These are phyloP conservation scores for Cosmopolites sordidus DNA, from an alignment of 2,888 invertebrate species.

Conservation along the genomic window DNA sequence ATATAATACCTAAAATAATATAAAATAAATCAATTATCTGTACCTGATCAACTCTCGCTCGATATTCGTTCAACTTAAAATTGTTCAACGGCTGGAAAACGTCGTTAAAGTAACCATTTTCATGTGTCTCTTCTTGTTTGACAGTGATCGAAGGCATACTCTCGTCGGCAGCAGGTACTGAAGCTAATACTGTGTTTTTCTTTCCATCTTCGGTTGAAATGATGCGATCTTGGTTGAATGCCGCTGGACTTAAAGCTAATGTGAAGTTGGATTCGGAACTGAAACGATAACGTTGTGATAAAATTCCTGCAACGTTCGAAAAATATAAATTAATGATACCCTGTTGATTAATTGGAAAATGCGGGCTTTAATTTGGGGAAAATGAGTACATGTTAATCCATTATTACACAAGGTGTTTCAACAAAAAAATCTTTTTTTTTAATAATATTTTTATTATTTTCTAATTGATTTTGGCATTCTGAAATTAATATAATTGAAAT, in stretches of 20 bases:
- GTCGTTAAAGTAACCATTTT: slow-evolving; percentile 11
- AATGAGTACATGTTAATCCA: too few relatives aligned
- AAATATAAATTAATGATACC: too few relatives aligned
- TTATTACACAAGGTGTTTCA: too few relatives aligned
- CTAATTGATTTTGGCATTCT: too few relatives aligned
- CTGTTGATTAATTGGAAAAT: too few relatives aligned
- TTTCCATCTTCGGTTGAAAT: neutral
- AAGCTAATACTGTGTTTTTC: neutral
- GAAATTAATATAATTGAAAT: too few relatives aligned
- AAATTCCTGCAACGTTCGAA: too few relatives aligned
- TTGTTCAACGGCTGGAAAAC: slow-evolving; percentile 42
- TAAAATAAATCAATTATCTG: neutral
- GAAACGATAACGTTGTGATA: neutral
- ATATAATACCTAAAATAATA: too few relatives aligned
- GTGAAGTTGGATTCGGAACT: slow-evolving; percentile 65
- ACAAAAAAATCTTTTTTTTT: too few relatives aligned
- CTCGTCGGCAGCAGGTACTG: neutral
- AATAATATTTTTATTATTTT: too few relatives aligned
- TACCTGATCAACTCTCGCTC: slow-evolving; percentile 40
- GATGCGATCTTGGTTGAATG: slow-evolving; percentile 46
- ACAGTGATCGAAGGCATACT: neutral
- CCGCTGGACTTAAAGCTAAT: slow-evolving; percentile 62
- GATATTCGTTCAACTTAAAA: slow-evolving; percentile 46
- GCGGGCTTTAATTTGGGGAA: too few relatives aligned
- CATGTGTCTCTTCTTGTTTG: slow-evolving; percentile 46